A percentile compares a stretch with the other conserved stretches of the same genome.
Conservation (phyloP, 2,888 invertebrate species). For the Xylota segnis region DNA sequence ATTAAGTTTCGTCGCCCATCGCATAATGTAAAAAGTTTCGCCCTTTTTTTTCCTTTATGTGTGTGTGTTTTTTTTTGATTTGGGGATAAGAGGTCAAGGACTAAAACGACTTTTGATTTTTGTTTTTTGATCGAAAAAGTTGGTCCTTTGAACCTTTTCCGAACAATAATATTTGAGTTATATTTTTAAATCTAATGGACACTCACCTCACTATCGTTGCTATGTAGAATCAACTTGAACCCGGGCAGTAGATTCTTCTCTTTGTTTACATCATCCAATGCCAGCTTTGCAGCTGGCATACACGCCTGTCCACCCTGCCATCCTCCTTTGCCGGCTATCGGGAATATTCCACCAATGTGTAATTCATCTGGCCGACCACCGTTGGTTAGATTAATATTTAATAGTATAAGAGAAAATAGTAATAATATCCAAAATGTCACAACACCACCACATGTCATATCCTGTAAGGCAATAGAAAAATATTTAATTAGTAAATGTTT, state of each 20-base stretch:
- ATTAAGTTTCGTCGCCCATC: slow-evolving; percentile 15
- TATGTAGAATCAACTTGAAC: slow-evolving; percentile 95
- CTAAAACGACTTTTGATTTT: slow-evolving; percentile 29
- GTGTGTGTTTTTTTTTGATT: background rate
- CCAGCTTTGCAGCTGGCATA: slow-evolving; percentile 98
- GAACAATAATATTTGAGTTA: slow-evolving; percentile 5
- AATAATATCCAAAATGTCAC: slow-evolving; percentile 85
- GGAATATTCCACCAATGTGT: slow-evolving; percentile 99
- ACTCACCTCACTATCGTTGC: slow-evolving; percentile 98
- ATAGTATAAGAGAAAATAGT: slow-evolving; percentile 82
- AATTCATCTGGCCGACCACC: slow-evolving; percentile 88
- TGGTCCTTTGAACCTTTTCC: slow-evolving; percentile 20
- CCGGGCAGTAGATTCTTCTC: slow-evolving; percentile 95
- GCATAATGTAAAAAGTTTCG: slow-evolving; percentile 21
- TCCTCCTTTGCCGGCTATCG: slow-evolving; percentile 97
- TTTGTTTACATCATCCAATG: slow-evolving; percentile 97
- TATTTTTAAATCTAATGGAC: slow-evolving; percentile 5
- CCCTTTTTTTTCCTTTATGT: background rate
- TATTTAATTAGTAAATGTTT: no score
- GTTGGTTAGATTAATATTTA: slow-evolving; percentile 82
- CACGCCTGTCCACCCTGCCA: slow-evolving; percentile 99
- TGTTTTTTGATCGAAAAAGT: slow-evolving; percentile 49
- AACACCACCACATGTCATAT: slow-evolving; percentile 85
- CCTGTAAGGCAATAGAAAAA: slow-evolving; percentile 79
- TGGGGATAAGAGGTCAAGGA: slow-evolving; percentile 1